Evolutionary conservation across 1,140 invertebrate species (phyloP).

Genomic region (Cotesia vestalis): DNA sequence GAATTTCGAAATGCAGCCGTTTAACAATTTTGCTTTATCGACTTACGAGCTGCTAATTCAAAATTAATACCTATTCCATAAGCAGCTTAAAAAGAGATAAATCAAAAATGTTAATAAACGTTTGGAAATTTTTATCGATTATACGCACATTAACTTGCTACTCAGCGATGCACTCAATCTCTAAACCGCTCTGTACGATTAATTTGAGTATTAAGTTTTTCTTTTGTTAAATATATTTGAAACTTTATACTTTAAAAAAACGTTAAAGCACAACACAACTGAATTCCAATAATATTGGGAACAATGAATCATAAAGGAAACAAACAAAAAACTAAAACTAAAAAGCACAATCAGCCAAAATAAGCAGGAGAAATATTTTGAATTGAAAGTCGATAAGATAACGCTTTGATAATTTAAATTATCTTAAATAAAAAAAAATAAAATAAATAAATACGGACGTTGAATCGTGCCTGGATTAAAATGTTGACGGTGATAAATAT

Average conservation of each 20-base stretch:
- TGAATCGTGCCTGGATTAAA: too few relatives aligned
- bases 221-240: too few relatives aligned
- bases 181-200: neutral
- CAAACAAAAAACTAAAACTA: too few relatives aligned
- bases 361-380: neutral
- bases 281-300: conserved; percentile 13
- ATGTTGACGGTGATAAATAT: too few relatives aligned
- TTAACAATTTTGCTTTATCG: neutral
- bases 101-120: too few relatives aligned
- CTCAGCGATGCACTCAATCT: too few relatives aligned
- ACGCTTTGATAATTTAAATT: too few relatives aligned
- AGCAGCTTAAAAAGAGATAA: conserved; percentile 1
- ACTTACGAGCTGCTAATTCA: too few relatives aligned
- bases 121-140: too few relatives aligned
- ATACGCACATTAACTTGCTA: neutral
- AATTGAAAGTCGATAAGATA: neutral
- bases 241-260: too few relatives aligned
- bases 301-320: neutral
- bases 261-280: neutral
- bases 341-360: conserved; percentile 4
- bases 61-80: neutral
- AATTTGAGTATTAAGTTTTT: neutral
- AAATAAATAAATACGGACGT: conserved; percentile 2
- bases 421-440: neutral
- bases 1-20: neutral